Base-by-base conservation (phyloP, 2,888 invertebrate species). In the Drosophila meridiana region DNA sequence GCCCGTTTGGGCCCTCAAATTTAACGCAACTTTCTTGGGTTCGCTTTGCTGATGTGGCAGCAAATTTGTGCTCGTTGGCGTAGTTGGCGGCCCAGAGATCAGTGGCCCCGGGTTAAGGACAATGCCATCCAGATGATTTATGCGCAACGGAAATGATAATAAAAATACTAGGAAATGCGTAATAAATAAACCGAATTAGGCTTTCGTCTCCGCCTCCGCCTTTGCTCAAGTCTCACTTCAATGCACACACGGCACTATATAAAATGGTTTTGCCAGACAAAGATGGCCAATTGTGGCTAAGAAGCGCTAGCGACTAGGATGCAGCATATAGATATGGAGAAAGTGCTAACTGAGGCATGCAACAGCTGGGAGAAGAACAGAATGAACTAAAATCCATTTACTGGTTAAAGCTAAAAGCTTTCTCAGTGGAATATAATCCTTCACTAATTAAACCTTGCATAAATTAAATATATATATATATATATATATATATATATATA, bases 91-190 rank as follows among this genome's bases (percentile, higher is more conserved):
- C 61, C 52, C 36, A 50, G 69, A 74, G 65, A 78, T 70, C 65
- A 53, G 62, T 63, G 69, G 47, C 50, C 50, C 64, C 30, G 34
- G 48, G 52, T 61, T 52, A 57, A 56, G 69, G 64, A 77, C 73
- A 79, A 81, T 69, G 77, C 63, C 78, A 69, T 66, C 78, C 57
- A 52, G 75, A 84, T 89, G 89, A 90, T 89, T 90, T 87, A 90
- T 90, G 85, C 73, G 69, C 69, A 57, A 55, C 80, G 90, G 91
- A 90, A 91, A 81, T 87, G 87, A 90, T 85, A 83, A 90, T 90
- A 87, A 90, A 87, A 90, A 77, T 90, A 69, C 69, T 81, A 73
- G 89, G 90, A 83, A 90, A 90, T 83, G 78, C 87, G 78, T 85
- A 85, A 85, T 85, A 85, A 85, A 85, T 85, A 89, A 85, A 85